These are phyloP conservation scores for Papilio machaon DNA, from an alignment of 1,140 invertebrate genomes.

Conservation along the genomic window DNA sequence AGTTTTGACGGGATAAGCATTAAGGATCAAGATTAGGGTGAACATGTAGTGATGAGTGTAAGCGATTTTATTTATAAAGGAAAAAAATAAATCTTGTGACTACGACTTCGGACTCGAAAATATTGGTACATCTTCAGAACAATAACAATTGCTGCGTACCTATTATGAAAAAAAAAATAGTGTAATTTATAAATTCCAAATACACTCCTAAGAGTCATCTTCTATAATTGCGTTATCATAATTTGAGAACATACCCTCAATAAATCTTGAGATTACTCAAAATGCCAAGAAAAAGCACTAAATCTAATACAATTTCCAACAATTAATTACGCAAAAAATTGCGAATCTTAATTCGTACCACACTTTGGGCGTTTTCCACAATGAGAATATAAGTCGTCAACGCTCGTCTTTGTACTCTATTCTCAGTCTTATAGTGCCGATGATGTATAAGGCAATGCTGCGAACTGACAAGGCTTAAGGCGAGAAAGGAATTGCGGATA, in stretches of 20 bases:
- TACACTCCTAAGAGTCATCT: too few species aligned
- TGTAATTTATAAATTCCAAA: too few species aligned
- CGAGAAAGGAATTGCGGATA: slow-evolving; percentile 30
- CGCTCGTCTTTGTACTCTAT: not conserved
- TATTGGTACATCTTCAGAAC: too few species aligned
- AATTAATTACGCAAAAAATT: not conserved
- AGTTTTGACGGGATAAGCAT: slow-evolving; percentile 33
- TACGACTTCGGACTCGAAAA: too few species aligned
- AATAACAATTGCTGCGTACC: too few species aligned
- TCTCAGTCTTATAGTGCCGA: slow-evolving; percentile 26
- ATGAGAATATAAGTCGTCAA: not conserved
- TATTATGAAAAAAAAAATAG: too few species aligned
- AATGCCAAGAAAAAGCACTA: too few species aligned
- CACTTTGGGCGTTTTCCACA: not conserved
- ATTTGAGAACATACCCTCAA: too few species aligned
- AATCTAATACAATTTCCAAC: not conserved
- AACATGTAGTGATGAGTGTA: not conserved
- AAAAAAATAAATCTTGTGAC: too few species aligned
- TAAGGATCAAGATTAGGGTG: slow-evolving; percentile 17
- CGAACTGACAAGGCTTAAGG: slow-evolving; percentile 32
- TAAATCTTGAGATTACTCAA: too few species aligned
- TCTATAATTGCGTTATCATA: too few species aligned
- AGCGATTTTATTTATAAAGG: not conserved
- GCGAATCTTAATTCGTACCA: not conserved
- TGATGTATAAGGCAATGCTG: slow-evolving; percentile 32